phyloP scores from a whole-genome alignment of 2,113 vertebrate genomes.

The Morone chrysops region DNA sequence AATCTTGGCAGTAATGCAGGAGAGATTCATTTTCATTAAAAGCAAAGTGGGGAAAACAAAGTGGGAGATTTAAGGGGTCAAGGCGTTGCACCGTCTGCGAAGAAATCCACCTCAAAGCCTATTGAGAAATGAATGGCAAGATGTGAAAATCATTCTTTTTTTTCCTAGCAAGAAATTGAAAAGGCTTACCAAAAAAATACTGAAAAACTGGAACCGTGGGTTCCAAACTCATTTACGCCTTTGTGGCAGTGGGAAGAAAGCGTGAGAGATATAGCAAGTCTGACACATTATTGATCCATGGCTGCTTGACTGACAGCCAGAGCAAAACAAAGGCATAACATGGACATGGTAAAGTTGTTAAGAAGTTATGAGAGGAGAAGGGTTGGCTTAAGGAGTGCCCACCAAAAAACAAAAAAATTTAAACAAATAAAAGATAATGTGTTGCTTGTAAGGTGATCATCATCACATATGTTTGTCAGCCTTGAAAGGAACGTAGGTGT shows the following conservation, averaged over 20 bases:
- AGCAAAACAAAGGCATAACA: conserved; percentile 64
- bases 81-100: conserved; percentile 21
- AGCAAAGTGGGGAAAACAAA: conserved; percentile 61
- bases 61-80: conserved; percentile 67
- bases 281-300: conserved; percentile 80
- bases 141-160: conserved; percentile 58
- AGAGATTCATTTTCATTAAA: conserved; percentile 74
- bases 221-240: conserved; percentile 70
- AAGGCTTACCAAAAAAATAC: conserved; percentile 60
- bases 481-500: background rate
- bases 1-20: conserved; percentile 42
- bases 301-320: conserved; percentile 62
- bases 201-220: background rate
- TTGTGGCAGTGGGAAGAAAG: conserved; percentile 47
- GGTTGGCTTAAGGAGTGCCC: background rate
- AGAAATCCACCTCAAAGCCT: conserved; percentile 59
- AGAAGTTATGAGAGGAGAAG: conserved; percentile 27
- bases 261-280: conserved; percentile 57
- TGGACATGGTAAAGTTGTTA: conserved; percentile 32
- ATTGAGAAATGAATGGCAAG: conserved; percentile 53
- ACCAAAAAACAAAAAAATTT: background rate
- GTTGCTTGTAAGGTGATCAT: background rate
- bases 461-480: background rate
- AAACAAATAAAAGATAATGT: background rate
- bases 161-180: conserved; percentile 73